Conservation (phyloP, 2,797 vertebrate species). For the Catostomus latipinnis region DNA sequence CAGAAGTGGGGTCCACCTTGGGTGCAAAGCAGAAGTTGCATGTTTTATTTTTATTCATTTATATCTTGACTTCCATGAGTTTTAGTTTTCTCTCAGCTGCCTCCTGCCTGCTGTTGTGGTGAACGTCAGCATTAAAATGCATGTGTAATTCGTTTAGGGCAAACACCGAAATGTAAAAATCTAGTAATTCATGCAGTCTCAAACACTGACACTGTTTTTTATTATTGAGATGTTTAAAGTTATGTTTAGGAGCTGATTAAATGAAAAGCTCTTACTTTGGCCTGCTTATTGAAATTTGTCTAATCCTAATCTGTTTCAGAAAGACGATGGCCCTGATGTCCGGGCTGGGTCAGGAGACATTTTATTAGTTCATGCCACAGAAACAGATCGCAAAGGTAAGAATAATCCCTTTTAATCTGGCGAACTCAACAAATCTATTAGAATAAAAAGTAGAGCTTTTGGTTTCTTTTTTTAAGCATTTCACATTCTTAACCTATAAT, state of each 20-base stretch:
- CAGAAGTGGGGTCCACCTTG: constrained; percentile 46
- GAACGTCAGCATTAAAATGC: not conserved
- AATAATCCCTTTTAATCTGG: constrained; percentile 8
- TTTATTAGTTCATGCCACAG: constrained; percentile 95
- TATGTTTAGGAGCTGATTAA: constrained; percentile 11
- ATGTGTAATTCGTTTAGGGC: too few species aligned
- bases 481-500: not conserved
- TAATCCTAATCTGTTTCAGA: constrained; percentile 74
- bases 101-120: constrained; percentile 29
- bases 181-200: too few species aligned
- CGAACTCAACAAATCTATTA: not conserved
- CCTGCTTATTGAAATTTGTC: not conserved
- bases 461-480: not conserved
- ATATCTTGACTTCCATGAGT: not conserved
- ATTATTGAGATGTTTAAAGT: not conserved
- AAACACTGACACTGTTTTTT: too few species aligned
- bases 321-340: constrained; percentile 95
- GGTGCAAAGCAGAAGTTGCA: not conserved
- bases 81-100: constrained; percentile 12
- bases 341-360: constrained; percentile 95
- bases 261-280: not conserved
- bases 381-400: constrained; percentile 96
- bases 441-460: not conserved
- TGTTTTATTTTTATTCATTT: not conserved
- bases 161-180: too few species aligned